Percentiles rank a stretch among this genome's conserved stretches.
These are phyloP conservation scores for Chironomus striatipennis DNA, from an alignment of 1,140 invertebrate genomes.

Conservation along the genomic window DNA sequence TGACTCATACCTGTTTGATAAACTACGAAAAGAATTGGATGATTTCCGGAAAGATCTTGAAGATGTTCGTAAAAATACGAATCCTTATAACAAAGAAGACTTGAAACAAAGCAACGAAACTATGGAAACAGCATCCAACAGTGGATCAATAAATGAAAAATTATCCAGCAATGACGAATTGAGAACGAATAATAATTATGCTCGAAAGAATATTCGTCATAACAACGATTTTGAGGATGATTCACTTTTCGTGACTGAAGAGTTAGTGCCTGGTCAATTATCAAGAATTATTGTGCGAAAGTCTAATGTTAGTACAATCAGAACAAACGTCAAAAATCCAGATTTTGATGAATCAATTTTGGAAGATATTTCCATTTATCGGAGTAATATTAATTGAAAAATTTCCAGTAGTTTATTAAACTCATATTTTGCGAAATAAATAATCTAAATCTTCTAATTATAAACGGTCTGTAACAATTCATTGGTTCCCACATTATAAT, in stretches of 20 bases:
- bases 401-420: not conserved
- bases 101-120: not conserved
- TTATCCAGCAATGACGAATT: not conserved
- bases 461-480: not conserved
- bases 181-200: not conserved
- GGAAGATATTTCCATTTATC: not conserved
- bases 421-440: not conserved
- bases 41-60: not conserved
- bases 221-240: not conserved
- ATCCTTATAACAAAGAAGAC: not conserved
- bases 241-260: not conserved
- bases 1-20: not conserved
- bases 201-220: not conserved
- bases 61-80: not conserved
- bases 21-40: not conserved
- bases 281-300: not conserved
- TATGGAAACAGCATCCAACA: not conserved
- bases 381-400: not conserved
- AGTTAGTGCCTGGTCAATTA: not conserved
- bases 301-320: not conserved
- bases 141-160: not conserved
- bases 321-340: not conserved
- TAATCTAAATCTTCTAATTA: not conserved
- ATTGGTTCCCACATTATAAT: not conserved
- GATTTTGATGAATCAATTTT: not conserved